phyloP scores from a whole-genome alignment of 30 jellyfish, hydroid and myxozoan species.

The Nemopilema nomurai region DNA sequence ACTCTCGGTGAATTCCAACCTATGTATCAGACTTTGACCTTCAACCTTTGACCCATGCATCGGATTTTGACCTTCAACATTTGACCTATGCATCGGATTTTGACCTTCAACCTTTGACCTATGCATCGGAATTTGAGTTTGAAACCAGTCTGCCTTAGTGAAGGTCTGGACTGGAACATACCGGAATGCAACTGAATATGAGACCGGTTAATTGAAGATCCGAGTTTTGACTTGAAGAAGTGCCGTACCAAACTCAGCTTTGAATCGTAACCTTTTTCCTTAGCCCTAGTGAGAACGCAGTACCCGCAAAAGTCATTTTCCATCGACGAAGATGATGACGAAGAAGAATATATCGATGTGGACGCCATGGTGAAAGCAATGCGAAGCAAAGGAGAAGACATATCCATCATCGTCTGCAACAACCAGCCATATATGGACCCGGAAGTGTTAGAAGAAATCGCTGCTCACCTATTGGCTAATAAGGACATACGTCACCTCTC shows the following conservation, averaged over 20 bases:
- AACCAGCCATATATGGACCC: slow-evolving; percentile 73
- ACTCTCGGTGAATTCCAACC: background rate
- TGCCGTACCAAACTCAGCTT: too few species aligned
- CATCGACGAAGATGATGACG: slow-evolving; percentile 62
- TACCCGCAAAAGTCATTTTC: slow-evolving; percentile 70
- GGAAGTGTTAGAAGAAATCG: slow-evolving; percentile 74
- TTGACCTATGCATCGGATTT: background rate
- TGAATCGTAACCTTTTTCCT: background rate
- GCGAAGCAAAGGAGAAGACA: slow-evolving; percentile 70
- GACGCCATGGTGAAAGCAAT: slow-evolving; percentile 69
- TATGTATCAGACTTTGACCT: background rate
- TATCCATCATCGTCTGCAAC: slow-evolving; percentile 61
- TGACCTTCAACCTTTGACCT: background rate
- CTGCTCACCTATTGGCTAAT: slow-evolving; percentile 71
- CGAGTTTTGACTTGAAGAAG: too few species aligned
- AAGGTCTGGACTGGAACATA: too few species aligned
- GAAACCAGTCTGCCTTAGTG: too few species aligned
- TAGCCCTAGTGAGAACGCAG: slow-evolving; percentile 57
- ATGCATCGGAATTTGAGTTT: too few species aligned
- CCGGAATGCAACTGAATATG: too few species aligned
- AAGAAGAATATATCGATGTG: slow-evolving; percentile 52
- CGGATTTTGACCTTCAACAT: too few species aligned
- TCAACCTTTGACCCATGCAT: background rate
- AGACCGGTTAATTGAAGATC: too few species aligned
- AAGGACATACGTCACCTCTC: slow-evolving; percentile 67